Evolutionary conservation across 2,797 vertebrate species (phyloP).

Genomic region (Zenarchopterus dispar): DNA sequence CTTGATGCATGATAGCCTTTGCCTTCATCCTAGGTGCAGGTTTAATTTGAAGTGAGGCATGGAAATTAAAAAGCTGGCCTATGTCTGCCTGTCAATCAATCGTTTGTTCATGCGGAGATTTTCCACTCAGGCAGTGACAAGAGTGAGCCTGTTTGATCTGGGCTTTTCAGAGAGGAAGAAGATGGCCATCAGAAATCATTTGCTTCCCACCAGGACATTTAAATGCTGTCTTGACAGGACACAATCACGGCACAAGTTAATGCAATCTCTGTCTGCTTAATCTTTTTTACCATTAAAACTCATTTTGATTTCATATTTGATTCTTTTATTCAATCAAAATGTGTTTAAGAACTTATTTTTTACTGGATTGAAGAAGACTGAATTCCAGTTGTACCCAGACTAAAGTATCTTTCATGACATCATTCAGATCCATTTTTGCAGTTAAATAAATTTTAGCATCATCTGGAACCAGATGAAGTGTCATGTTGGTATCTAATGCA

Average conservation of each 20-base stretch:
- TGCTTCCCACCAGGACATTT: conserved; percentile 78
- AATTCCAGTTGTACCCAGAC: neutral
- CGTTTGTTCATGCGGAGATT: conserved; percentile 68
- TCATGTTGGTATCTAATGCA: too few species aligned
- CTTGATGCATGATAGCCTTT: conserved; percentile 72
- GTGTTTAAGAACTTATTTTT: conserved; percentile 57
- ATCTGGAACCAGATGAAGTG: conserved; percentile 27
- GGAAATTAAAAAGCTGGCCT: conserved; percentile 87
- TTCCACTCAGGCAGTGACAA: conserved; percentile 65
- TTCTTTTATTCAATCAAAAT: conserved; percentile 56
- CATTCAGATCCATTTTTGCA: neutral
- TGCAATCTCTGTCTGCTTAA: conserved; percentile 74
- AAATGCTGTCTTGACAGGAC: conserved; percentile 74
- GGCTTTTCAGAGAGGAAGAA: conserved; percentile 77
- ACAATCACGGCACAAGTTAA: conserved; percentile 79
- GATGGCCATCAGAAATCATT: conserved; percentile 86
- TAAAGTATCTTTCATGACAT: neutral
- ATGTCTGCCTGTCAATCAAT: conserved; percentile 90
- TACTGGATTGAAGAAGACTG: conserved; percentile 9
- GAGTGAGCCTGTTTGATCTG: conserved; percentile 87
- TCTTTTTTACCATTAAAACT: conserved; percentile 60
- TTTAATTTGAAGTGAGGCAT: conserved; percentile 87
- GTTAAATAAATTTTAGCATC: conserved; percentile 52
- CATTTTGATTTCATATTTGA: conserved; percentile 62
- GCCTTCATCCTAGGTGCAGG: conserved; percentile 89